Evolutionary conservation across 2,888 invertebrate species (phyloP).

Genomic region (Aproaerema taeniolella): DNA sequence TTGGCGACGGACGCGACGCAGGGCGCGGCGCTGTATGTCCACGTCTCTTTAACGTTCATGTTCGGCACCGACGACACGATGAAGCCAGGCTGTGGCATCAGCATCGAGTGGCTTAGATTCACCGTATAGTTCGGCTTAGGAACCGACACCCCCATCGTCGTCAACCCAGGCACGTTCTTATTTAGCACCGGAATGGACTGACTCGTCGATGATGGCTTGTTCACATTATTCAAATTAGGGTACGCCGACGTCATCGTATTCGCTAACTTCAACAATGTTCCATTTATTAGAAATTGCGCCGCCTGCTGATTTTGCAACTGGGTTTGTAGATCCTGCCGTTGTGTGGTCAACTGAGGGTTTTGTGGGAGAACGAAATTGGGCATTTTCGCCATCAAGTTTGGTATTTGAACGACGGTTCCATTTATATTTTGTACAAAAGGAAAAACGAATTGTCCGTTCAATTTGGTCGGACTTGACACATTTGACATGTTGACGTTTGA

Average conservation of each 20-base stretch:
- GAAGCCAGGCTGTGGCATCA: slow-evolving; percentile 68
- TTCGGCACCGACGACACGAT: slow-evolving; percentile 75
- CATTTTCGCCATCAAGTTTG: slow-evolving; percentile 77
- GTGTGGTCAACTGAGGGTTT: slow-evolving; percentile 48
- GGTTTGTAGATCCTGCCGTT: slow-evolving; percentile 61
- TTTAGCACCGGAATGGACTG: slow-evolving; percentile 59
- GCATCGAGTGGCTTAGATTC: slow-evolving; percentile 68
- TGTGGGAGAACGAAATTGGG: slow-evolving; percentile 72
- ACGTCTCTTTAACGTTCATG: slow-evolving; percentile 68
- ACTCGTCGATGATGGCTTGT: slow-evolving; percentile 53
- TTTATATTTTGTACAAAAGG: slow-evolving; percentile 79
- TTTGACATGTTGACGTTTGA: slow-evolving; percentile 60
- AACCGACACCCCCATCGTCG: slow-evolving; percentile 64
- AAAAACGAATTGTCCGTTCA: slow-evolving; percentile 76
- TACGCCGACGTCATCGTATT: slow-evolving; percentile 55
- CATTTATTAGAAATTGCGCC: slow-evolving; percentile 70
- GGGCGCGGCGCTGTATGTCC: slow-evolving; percentile 49
- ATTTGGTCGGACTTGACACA: slow-evolving; percentile 65
- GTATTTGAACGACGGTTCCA: slow-evolving; percentile 78
- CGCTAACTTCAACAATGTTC: slow-evolving; percentile 67
- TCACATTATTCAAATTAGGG: slow-evolving; percentile 40
- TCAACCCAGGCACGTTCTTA: slow-evolving; percentile 64
- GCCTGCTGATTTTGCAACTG: slow-evolving; percentile 62
- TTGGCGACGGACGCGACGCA: slow-evolving; percentile 51
- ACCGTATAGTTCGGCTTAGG: slow-evolving; percentile 74